Evolutionary conservation across 2,888 invertebrate species (phyloP).

Genomic region (Odontomyia ornata): DNA sequence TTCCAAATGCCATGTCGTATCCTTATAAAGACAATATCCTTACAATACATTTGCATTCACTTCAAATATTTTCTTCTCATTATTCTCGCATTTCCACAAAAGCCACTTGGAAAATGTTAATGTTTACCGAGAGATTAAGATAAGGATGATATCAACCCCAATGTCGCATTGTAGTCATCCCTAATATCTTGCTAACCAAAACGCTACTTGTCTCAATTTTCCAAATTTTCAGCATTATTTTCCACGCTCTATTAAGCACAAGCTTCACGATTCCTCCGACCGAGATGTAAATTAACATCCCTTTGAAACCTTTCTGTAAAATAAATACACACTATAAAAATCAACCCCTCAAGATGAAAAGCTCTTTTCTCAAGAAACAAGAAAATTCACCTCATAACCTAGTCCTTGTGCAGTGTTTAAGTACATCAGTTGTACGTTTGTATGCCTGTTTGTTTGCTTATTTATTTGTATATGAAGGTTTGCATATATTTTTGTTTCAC

Average conservation of each 20-base stretch:
- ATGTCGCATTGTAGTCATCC: not conserved
- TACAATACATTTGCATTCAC: too few species aligned
- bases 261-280: not conserved
- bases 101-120: not conserved
- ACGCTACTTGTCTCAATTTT: not conserved
- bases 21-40: too few species aligned
- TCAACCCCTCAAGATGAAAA: conserved; percentile 7
- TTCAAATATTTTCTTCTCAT: too few species aligned
- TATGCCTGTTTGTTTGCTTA: not conserved
- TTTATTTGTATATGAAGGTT: not conserved
- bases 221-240: not conserved
- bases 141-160: not conserved
- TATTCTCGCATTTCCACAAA: too few species aligned
- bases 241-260: conserved; percentile 2
- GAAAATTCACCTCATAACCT: not conserved
- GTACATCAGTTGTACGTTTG: too few species aligned
- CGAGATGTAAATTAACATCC: not conserved
- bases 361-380: not conserved
- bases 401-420: too few species aligned
- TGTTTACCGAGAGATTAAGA: not conserved
- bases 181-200: not conserved
- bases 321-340: conserved; percentile 1
- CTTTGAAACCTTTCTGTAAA: not conserved
- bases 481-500: not conserved
- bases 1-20: too few species aligned